Conservation (phyloP, 2,113 vertebrate genomes). For the Chloroceryle aenea region DNA sequence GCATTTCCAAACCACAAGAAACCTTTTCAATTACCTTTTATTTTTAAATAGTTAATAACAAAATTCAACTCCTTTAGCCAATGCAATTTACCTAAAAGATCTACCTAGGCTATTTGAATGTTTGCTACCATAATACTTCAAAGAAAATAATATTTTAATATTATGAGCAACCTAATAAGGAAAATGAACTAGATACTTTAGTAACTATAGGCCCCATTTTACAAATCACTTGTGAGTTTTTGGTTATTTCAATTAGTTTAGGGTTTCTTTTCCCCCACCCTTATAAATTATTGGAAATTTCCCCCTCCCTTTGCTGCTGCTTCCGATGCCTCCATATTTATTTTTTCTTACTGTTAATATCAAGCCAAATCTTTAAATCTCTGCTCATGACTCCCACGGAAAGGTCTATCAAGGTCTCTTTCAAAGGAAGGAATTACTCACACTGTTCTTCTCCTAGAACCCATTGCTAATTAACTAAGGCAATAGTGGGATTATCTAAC, state of each 20-base stretch:
- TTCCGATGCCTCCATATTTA: neutral
- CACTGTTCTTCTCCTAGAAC: neutral
- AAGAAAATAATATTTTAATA: constrained; percentile 36
- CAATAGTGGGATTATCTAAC: neutral
- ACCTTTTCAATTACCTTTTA: constrained; percentile 72
- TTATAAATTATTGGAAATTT: neutral
- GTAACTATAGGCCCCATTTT: constrained; percentile 4
- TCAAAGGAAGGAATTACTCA: constrained; percentile 59
- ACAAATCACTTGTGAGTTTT: constrained; percentile 10
- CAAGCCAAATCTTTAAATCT: neutral
- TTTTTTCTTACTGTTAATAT: neutral
- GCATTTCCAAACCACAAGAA: constrained; percentile 78
- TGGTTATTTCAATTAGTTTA: neutral
- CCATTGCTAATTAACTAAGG: neutral
- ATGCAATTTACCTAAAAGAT: constrained; percentile 10
- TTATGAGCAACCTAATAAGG: constrained; percentile 13
- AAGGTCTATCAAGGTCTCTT: constrained; percentile 54
- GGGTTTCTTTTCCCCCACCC: neutral
- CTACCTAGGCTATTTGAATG: neutral
- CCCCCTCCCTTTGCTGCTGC: neutral
- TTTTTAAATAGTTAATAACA: constrained; percentile 44
- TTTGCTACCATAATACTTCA: neutral
- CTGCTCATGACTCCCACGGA: constrained; percentile 8
- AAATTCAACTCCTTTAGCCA: constrained; percentile 30
- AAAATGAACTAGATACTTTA: constrained; percentile 38